These are phyloP conservation scores for Anguilla marmorata DNA, from an alignment of 2,797 vertebrate genomes.

Conservation along the genomic window DNA sequence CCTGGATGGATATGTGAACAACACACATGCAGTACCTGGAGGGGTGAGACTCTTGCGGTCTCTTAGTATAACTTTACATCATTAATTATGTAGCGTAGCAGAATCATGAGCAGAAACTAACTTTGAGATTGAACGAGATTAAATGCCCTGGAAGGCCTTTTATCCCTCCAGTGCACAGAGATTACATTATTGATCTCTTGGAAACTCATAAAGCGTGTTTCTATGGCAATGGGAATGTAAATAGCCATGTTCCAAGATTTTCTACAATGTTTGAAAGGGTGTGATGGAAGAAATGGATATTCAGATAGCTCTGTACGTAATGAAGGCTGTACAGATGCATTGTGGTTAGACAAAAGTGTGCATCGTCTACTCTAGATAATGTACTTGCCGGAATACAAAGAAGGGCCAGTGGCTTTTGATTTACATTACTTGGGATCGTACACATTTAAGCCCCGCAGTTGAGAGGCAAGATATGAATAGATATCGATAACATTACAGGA, in stretches of 20 bases:
- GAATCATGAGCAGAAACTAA: background rate
- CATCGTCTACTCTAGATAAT: background rate
- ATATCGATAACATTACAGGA: too few species aligned
- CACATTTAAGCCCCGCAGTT: too few species aligned
- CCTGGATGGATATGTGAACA: background rate
- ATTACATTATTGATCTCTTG: background rate
- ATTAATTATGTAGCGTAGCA: background rate
- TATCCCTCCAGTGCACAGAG: background rate
- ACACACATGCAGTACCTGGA: background rate
- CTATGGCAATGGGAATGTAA: conserved; percentile 12
- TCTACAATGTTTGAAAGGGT: background rate
- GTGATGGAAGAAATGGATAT: background rate
- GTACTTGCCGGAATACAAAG: background rate
- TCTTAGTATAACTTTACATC: background rate
- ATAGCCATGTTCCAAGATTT: background rate
- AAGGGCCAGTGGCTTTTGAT: background rate
- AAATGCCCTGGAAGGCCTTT: background rate
- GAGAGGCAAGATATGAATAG: too few species aligned
- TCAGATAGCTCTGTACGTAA: background rate
- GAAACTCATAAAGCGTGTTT: background rate
- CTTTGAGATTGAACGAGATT: background rate
- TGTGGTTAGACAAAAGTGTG: background rate
- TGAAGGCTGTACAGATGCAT: background rate
- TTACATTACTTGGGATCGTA: background rate
- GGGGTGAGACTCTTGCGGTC: background rate